These are phyloP conservation scores for Epinephelus lanceolatus DNA, from an alignment of 2,113 vertebrate species.

Conservation along the genomic window DNA sequence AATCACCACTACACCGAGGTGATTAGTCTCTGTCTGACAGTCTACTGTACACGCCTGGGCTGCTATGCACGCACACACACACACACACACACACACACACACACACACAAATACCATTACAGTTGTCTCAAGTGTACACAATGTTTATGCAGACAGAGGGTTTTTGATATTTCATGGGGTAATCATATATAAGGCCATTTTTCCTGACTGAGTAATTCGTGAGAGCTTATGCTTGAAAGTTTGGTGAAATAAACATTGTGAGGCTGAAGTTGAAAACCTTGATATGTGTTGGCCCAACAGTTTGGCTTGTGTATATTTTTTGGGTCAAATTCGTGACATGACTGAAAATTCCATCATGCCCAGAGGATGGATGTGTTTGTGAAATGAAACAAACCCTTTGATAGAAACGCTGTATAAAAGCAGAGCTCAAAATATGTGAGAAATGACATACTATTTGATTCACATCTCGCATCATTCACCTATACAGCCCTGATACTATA, in stretches of 20 bases:
- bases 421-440: slow-evolving; percentile 13
- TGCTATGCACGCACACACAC: not conserved
- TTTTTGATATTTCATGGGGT: slow-evolving; percentile 15
- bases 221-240: slow-evolving; percentile 23
- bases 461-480: slow-evolving; percentile 11
- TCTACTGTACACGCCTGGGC: slow-evolving; percentile 36
- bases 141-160: slow-evolving; percentile 14
- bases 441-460: slow-evolving; percentile 39
- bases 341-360: not conserved
- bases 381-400: slow-evolving; percentile 27
- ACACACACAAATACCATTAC: slow-evolving; percentile 5
- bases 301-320: slow-evolving; percentile 29
- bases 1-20: slow-evolving; percentile 73
- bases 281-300: slow-evolving; percentile 12
- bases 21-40: slow-evolving; percentile 72
- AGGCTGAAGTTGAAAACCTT: not conserved
- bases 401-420: slow-evolving; percentile 22
- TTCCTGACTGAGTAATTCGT: not conserved
- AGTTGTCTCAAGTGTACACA: slow-evolving; percentile 15
- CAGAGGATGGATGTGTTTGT: not conserved
- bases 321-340: slow-evolving; percentile 28
- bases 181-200: not conserved
- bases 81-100: slow-evolving; percentile 3
- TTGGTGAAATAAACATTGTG: slow-evolving; percentile 36
- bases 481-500: slow-evolving; percentile 6